Evolutionary conservation across 2,797 vertebrate species (phyloP), one percentile per base, ranked within the genome.

Genomic region (Pygocentrus nattereri): DNA sequence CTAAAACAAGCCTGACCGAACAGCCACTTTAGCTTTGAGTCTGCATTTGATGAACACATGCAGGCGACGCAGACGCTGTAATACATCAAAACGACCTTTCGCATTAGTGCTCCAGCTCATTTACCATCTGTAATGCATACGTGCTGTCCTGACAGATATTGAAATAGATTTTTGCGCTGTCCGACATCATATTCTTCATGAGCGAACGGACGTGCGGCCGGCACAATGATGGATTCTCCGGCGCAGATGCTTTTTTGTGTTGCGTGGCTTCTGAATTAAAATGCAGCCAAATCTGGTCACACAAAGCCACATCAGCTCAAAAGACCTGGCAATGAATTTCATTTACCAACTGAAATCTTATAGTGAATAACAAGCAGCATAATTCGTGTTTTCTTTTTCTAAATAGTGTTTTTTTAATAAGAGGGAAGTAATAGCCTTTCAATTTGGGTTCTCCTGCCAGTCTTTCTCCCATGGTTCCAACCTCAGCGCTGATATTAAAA

Each of bases 21-120:
- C 12, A 47, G 16, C 34, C 11, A 23, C 38, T 80, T 58, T 72
- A 47, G 41, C 41, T 34, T 21, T 34, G 18, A 80, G 69, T 30
- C 30, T 62, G 54, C 11, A 18, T 71, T 56, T 61, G 76, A 78
- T 72, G 31, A 79, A 71, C 47, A 52, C 52, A 54, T 3, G 7
- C 11, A 15, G 58, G 23, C 38, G 67, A 54, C 18, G 12, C 49
- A 34, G 73, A 27, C 19, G 62, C 6, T 80, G 79, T 74, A 73
- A 58, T 74, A 58, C 50, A 47, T 47, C 61, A 65, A 44, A 44
- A 44, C 18, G 7, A 16, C 19, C 21, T 25, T 74, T 58, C 21
- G 12, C 34, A 44, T 74, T 70, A 59, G 56, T 21, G 12, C 23
- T 58, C 78, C 58, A 52, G 44, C 58, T 64, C 69, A 65, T 31